Base-by-base conservation (phyloP, 1,140 invertebrate genomes). In the Zeugodacus cucurbitae region DNA sequence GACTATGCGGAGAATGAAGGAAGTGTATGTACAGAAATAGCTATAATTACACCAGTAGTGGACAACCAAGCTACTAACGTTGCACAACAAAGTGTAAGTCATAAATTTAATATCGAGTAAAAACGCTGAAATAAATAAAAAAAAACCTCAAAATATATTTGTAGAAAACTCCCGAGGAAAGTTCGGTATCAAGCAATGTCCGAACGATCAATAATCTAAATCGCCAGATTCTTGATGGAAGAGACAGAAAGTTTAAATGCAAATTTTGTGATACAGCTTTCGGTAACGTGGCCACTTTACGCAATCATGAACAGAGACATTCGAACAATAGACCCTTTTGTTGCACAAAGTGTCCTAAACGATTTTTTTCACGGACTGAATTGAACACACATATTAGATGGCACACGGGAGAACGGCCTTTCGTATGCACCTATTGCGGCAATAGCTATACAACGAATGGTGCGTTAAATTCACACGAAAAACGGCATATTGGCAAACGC, bases 361-460 rank as follows among this genome's bases (percentile, higher is more conserved):
- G 92, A 14, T 95, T 95, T 90, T 94, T 94, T 1, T 94, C 95
- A 74, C 93, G 93, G 11, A 91, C 94, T 0, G 94, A 94, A 4
- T 89, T 95, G 29, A 92, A 92, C 26, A 93, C 93, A 10, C 95
- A 96, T 89, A 93, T 92, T 78, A 91, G 94, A 4, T 94, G 94
- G 29, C 89, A 89, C 26, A 86, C 74, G 2, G 89, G 87, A 1
- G 88, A 88, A 48, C 70, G 67, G 26, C 89, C 89, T 5, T 89
- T 87, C 88, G n/a, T 87, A 5, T 89, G 89, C 58, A 59, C 86
- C 7, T 32, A 87, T 62, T 89, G 89, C 87, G 86, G 87, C 32
- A 78, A 20, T 14, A 32, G 57, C 11, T 89, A 64, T 70, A 44
- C 57, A 26, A 86, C 67, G 8, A 4, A 8, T 14, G 26, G 87